A percentile compares a stretch with the other conserved stretches of the same genome.
Evolutionary conservation across 2,113 vertebrate genomes (phyloP).

Genomic region (Poeciliopsis prolifica): DNA sequence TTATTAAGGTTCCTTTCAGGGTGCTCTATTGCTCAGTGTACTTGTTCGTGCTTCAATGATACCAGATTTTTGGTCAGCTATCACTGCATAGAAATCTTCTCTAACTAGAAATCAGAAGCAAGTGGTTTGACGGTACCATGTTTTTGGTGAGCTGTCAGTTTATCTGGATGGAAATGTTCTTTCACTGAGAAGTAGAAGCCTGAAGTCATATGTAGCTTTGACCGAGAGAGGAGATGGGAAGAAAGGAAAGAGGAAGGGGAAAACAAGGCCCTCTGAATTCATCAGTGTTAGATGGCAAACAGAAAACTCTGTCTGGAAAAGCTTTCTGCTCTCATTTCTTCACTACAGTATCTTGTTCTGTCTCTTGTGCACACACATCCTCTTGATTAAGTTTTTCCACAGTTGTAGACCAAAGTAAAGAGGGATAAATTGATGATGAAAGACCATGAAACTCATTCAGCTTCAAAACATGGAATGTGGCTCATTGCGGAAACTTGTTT

Average conservation of each 20-base stretch:
- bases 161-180: conserved; percentile 66
- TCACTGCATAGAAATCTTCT: too few species aligned
- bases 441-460: conserved; percentile 62
- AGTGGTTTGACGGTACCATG: too few species aligned
- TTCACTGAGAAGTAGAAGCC: conserved; percentile 44
- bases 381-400: conserved; percentile 71
- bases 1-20: background rate
- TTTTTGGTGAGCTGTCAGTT: conserved; percentile 47
- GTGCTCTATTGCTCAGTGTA: conserved; percentile 36
- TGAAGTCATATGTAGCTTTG: conserved; percentile 56
- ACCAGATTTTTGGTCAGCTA: conserved; percentile 57
- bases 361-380: conserved; percentile 12
- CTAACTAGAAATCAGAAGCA: too few species aligned
- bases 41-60: conserved; percentile 58
- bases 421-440: conserved; percentile 73
- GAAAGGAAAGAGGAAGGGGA: conserved; percentile 28
- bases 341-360: conserved; percentile 23
- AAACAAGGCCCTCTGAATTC: conserved; percentile 62
- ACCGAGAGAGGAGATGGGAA: conserved; percentile 14
- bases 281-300: conserved; percentile 66
- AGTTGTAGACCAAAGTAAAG: conserved; percentile 66
- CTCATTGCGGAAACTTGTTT: conserved; percentile 40
- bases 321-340: conserved; percentile 9
- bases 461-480: conserved; percentile 39
- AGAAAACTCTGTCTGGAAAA: conserved; percentile 39